Base-by-base conservation (phyloP, 2,888 invertebrate genomes). In the Uloborus plumipes region DNA sequence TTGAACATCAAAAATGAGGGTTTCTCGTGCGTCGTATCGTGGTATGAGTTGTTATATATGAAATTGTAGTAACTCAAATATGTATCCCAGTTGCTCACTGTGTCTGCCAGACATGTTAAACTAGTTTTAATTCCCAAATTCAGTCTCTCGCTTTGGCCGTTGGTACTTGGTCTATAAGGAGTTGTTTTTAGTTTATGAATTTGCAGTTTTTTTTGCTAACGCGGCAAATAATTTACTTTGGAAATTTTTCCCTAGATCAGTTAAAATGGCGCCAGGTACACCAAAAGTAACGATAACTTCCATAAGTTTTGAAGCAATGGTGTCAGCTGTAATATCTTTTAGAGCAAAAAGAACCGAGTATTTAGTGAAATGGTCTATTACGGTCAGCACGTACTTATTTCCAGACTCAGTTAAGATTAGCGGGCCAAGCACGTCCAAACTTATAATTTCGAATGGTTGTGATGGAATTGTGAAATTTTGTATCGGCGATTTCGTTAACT, bases 111-210 rank as follows among this genome's bases (percentile, higher is more conserved):
- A 51, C 66, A 66, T 1, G 50, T 66, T 20, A 66, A 20, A 49
- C 66, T 66, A 11, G n/a, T 4, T 66, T 66, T 50, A 14, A 66
- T 66, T 13, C 66, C 50, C 13, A 14, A 13, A 50, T 66, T 66
- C 0, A 50, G 18, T 66, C 18, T 66, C n/a, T 66, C 66, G 1
- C 50, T 50, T 4, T 20, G 14, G 13, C 20, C n/a, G 20, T 66
- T 66, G 20, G 66, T 66, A 50, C 50, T 50, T 7, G 50, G 50
- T 20, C 50, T 49, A 20, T 66, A 66, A 0, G 66, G 66, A 1
- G 66, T 66, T 7, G 66, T 66, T 66, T 66, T 66, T 51, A 66
- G 15, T 66, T 66, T 66, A 66, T 66, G 66, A 50, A 66, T 66
- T 50, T 66, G 66, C 20, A 66, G 14, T 50, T 66, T 49, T n/a